Conservation (phyloP, 2,888 invertebrate species). For the Bugula neritina region DNA sequence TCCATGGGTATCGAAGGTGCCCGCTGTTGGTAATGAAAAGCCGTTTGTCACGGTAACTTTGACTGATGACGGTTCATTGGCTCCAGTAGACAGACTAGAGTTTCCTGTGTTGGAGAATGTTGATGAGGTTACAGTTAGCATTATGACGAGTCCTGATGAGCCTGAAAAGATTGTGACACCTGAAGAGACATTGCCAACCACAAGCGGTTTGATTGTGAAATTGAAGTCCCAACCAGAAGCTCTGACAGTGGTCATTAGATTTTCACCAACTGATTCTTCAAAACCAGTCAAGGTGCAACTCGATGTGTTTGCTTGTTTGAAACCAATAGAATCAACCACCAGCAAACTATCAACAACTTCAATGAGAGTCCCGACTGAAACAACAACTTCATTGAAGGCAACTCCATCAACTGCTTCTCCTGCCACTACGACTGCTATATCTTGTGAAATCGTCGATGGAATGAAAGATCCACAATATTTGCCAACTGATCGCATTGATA, state of each 20-base stretch:
- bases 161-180: background rate
- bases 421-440: background rate
- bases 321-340: background rate
- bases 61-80: background rate
- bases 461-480: background rate
- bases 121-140: background rate
- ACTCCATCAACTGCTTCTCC: slow-evolving; percentile 6
- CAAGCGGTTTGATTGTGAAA: background rate
- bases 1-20: background rate
- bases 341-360: background rate
- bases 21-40: background rate
- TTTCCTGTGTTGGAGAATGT: background rate
- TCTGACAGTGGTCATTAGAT: background rate
- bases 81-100: background rate
- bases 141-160: background rate
- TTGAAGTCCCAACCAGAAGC: background rate
- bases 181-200: background rate
- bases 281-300: background rate
- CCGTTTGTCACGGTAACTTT: background rate
- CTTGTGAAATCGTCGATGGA: background rate
- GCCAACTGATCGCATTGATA: background rate
- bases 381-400: background rate
- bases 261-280: background rate
- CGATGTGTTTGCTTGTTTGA: background rate
- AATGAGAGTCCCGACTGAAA: background rate